These are phyloP conservation scores for Zonitis immaculata DNA, from an alignment of 2,888 invertebrate genomes.

Conservation along the genomic window DNA sequence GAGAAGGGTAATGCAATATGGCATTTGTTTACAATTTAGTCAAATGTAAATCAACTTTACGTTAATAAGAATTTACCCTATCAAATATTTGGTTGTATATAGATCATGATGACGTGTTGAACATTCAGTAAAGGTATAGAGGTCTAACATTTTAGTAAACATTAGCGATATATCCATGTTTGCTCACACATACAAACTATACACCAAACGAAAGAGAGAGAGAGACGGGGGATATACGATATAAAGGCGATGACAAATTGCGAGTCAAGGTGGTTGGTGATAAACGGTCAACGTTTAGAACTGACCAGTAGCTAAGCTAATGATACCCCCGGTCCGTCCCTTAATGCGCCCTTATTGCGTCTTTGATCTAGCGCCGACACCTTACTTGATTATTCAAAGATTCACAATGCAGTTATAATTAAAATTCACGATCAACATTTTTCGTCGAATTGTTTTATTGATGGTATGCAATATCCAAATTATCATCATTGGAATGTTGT, in stretches of 20 bases:
- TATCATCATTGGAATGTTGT: too few relatives aligned
- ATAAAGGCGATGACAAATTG: slow-evolving; percentile 48
- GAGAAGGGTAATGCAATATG: slow-evolving; percentile 35
- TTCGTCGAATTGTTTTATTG: too few relatives aligned
- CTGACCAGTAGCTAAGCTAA: slow-evolving; percentile 46
- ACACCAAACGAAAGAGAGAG: background rate
- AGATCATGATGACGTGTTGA: slow-evolving; percentile 10
- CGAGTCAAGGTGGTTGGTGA: slow-evolving; percentile 47
- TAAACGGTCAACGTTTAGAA: slow-evolving; percentile 46
- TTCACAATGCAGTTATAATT: background rate
- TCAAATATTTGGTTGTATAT: background rate
- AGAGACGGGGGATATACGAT: slow-evolving; percentile 15
- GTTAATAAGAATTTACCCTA: slow-evolving; percentile 2
- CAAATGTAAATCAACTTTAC: slow-evolving; percentile 9
- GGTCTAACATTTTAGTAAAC: slow-evolving; percentile 34
- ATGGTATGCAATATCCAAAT: too few relatives aligned
- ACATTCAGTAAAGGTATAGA: slow-evolving; percentile 17
- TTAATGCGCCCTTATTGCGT: slow-evolving; percentile 47
- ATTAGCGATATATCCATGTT: slow-evolving; percentile 32
- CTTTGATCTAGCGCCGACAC: slow-evolving; percentile 49
- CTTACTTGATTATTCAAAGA: slow-evolving; percentile 13
- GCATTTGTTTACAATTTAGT: slow-evolving; percentile 27
- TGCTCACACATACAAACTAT: slow-evolving; percentile 2
- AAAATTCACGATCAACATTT: too few relatives aligned
- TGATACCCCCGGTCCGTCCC: slow-evolving; percentile 48